Percentiles rank a stretch among this genome's conserved stretches.
These are phyloP conservation scores for Gymnoscopelus braueri DNA, from an alignment of 2,797 vertebrate species.

Conservation along the genomic window DNA sequence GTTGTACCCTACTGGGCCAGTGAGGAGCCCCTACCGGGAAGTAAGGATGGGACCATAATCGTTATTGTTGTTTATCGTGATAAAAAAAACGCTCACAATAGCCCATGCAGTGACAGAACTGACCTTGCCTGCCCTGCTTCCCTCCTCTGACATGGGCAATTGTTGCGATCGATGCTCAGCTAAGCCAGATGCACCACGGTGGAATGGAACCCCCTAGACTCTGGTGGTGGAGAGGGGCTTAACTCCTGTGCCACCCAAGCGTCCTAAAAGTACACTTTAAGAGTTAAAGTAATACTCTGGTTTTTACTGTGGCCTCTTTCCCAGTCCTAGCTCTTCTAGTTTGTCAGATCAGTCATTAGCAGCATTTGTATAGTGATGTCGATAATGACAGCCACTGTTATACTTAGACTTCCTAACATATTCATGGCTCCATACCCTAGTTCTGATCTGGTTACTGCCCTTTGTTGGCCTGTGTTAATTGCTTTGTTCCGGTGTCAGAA, in stretches of 20 bases:
- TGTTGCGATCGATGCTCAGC: no score
- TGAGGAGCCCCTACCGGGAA: no score
- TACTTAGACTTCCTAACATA: constrained; percentile 26
- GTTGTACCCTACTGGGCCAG: no score
- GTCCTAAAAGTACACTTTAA: no score
- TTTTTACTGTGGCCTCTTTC: not conserved
- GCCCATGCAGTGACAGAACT: no score
- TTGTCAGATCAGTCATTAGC: constrained; percentile 34
- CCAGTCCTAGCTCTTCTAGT: not conserved
- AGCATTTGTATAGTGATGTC: constrained; percentile 39
- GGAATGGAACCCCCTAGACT: no score
- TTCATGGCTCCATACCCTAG: constrained; percentile 30
- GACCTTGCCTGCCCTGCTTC: no score
- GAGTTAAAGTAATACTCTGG: not conserved
- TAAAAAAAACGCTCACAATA: no score
- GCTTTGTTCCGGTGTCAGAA: constrained; percentile 35
- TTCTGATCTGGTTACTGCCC: constrained; percentile 38
- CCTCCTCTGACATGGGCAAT: not conserved
- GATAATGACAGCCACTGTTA: constrained; percentile 44
- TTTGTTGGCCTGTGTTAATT: constrained; percentile 33
- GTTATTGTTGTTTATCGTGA: no score
- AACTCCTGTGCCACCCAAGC: no score
- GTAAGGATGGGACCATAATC: no score
- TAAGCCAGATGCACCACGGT: not conserved
- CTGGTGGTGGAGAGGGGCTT: no score